These are phyloP conservation scores for Spea bombifrons DNA, from an alignment of 2,113 vertebrate genomes.

Conservation along the genomic window DNA sequence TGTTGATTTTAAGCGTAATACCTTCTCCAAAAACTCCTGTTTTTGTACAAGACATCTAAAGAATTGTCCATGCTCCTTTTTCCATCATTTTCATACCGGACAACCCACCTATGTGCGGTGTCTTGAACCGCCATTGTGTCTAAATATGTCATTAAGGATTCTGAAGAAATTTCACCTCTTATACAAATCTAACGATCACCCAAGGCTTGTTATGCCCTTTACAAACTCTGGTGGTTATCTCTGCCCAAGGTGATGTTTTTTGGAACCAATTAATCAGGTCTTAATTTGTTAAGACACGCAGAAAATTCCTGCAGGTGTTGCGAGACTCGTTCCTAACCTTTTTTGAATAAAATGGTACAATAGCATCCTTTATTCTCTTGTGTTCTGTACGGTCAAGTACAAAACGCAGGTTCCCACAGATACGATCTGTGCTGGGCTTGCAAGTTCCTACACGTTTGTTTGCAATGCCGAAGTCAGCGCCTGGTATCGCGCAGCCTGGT, in stretches of 20 bases:
- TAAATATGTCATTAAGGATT: background rate
- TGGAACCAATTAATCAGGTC: conserved; percentile 23
- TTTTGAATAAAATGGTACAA: conserved; percentile 7
- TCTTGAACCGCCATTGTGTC: no score
- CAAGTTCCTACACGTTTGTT: conserved; percentile 17
- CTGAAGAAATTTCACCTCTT: conserved; percentile 12
- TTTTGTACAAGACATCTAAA: no score
- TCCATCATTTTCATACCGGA: no score
- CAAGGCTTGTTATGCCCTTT: conserved; percentile 22
- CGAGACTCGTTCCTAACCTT: conserved; percentile 2
- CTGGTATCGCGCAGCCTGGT: background rate
- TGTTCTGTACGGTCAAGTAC: background rate
- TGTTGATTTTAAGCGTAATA: no score
- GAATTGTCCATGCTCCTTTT: no score
- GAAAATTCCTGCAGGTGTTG: conserved; percentile 42
- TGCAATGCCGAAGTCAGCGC: background rate
- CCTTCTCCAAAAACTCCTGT: no score
- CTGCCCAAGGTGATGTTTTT: background rate
- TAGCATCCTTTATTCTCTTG: conserved; percentile 19
- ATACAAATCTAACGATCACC: conserved; percentile 10
- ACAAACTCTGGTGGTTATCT: conserved; percentile 1
- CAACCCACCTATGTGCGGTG: no score
- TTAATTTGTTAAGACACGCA: conserved; percentile 42
- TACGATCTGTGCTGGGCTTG: background rate
- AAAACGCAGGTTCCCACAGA: conserved; percentile 8